These are phyloP conservation scores for Eulimnadia texana DNA, from an alignment of 1,140 invertebrate genomes.

Conservation along the genomic window DNA sequence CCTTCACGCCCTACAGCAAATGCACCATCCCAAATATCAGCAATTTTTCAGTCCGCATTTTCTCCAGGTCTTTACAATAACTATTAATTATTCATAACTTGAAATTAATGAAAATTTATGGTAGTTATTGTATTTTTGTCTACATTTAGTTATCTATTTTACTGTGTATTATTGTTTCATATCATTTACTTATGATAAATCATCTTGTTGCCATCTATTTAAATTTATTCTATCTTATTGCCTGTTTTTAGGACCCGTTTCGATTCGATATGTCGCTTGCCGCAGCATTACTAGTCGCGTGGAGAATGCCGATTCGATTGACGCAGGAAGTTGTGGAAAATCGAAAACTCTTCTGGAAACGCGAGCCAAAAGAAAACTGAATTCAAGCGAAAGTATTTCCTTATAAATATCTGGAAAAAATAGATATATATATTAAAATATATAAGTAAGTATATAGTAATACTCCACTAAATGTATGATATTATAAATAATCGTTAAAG, in stretches of 20 bases:
- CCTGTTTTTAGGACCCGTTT: constrained; percentile 16
- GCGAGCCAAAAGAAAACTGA: constrained; percentile 4
- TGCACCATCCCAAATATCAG: constrained; percentile 70
- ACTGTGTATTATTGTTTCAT: neutral
- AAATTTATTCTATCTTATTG: neutral
- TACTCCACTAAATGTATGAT: too few species aligned
- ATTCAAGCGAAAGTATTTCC: neutral
- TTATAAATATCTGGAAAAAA: constrained; percentile 3
- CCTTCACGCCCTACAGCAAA: constrained; percentile 60
- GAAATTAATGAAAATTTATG: too few species aligned
- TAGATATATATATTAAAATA: too few species aligned
- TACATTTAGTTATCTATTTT: constrained; percentile 35
- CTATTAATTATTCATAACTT: too few species aligned
- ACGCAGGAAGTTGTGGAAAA: constrained; percentile 65
- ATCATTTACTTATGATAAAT: constrained; percentile 5
- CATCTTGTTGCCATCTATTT: constrained; percentile 7
- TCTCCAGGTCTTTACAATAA: constrained; percentile 37
- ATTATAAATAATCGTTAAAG: too few species aligned
- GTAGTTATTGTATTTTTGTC: constrained; percentile 68
- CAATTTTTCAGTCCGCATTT: constrained; percentile 63
- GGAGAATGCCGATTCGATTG: constrained; percentile 81
- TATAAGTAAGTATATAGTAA: too few species aligned
- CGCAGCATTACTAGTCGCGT: constrained; percentile 49
- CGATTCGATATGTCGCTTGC: neutral
- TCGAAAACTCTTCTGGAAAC: constrained; percentile 16